phyloP scores from a whole-genome alignment of 2,888 invertebrate species.

The Marasmarcha lunaedactyla region DNA sequence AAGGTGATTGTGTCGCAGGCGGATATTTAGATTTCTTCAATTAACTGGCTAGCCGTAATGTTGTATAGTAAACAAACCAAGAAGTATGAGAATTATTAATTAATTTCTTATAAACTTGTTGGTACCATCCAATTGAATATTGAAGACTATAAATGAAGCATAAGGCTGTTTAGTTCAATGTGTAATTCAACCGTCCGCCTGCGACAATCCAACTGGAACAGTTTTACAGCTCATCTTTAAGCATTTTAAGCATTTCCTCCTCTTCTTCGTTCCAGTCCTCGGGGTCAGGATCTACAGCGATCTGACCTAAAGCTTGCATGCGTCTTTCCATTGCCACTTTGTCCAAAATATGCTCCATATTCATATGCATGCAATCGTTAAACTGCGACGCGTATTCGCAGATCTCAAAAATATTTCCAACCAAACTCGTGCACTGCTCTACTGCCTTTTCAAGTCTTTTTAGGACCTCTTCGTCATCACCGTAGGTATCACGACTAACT shows the following conservation, averaged over 20 bases:
- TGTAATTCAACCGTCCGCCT: too few species aligned
- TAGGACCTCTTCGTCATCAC: constrained; percentile 50
- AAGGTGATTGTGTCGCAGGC: too few species aligned
- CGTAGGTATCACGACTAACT: constrained; percentile 41
- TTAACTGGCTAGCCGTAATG: too few species aligned
- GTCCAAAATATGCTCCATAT: constrained; percentile 57
- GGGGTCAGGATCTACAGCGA: constrained; percentile 38
- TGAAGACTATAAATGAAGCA: too few species aligned
- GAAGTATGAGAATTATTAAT: too few species aligned
- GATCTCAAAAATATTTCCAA: constrained; percentile 47
- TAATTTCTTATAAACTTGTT: too few species aligned
- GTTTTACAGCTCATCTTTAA: constrained; percentile 44
- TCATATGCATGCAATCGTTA: constrained; percentile 62
- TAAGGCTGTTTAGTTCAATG: too few species aligned
- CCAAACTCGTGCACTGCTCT: constrained; percentile 31
- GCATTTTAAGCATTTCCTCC: constrained; percentile 36
- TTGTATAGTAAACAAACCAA: too few species aligned
- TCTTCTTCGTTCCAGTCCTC: constrained; percentile 51
- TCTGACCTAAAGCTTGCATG: constrained; percentile 52
- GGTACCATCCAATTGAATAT: too few species aligned
- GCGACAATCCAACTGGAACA: too few species aligned
- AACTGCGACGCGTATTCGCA: constrained; percentile 56
- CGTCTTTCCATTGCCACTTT: constrained; percentile 51
- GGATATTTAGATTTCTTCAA: too few species aligned
- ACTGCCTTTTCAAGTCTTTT: constrained; percentile 34